Conservation (phyloP, 2,797 vertebrate species). For the Acipenser oxyrinchus region DNA sequence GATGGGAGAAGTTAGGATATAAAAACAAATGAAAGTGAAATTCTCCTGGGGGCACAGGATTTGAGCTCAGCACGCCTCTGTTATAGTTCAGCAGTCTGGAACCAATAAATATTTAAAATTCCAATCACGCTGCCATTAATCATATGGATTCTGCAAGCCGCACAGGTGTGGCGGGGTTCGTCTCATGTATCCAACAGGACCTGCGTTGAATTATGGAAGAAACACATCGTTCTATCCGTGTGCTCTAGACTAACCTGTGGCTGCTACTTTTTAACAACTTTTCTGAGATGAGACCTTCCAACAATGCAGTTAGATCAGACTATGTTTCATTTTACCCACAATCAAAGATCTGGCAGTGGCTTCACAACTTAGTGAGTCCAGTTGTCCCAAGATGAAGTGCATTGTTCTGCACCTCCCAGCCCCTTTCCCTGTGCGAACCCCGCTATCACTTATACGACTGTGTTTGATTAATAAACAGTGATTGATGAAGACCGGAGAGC, state of each 20-base stretch:
- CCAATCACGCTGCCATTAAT: background rate
- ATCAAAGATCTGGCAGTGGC: no score
- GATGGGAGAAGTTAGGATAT: background rate
- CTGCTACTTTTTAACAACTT: no score
- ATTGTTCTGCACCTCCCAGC: slow-evolving; percentile 1
- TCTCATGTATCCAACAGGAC: background rate
- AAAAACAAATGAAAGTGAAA: background rate
- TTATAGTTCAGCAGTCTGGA: slow-evolving; percentile 8
- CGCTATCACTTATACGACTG: slow-evolving; percentile 20
- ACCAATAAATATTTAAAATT: slow-evolving; percentile 2
- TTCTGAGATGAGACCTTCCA: no score
- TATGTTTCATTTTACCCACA: no score
- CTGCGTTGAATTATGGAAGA: background rate
- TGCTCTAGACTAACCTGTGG: no score
- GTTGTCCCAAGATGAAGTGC: no score
- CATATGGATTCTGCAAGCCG: background rate
- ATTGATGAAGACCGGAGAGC: slow-evolving; percentile 55
- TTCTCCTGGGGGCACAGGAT: background rate
- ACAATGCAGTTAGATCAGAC: no score
- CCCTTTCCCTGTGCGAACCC: slow-evolving; percentile 21
- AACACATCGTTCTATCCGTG: no score
- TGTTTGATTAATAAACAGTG: slow-evolving; percentile 49
- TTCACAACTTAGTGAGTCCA: no score
- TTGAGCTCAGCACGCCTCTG: background rate
- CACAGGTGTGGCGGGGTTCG: background rate